Evolutionary conservation across 2,113 vertebrate species (phyloP).

Genomic region (Neogobius melanostomus): DNA sequence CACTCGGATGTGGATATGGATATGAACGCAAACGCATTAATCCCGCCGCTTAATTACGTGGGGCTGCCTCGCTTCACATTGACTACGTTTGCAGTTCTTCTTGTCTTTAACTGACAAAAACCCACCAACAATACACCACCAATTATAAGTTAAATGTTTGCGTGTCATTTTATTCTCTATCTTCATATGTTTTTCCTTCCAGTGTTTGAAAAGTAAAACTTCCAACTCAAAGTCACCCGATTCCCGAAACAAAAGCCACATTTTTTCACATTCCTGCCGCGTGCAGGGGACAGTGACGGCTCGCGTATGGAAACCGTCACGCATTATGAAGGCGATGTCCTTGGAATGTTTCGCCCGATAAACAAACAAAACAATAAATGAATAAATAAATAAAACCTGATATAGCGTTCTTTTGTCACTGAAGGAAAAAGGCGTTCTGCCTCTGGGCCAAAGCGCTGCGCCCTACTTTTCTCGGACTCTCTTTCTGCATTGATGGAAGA

Average conservation of each 20-base stretch:
- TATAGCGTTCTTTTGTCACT: slow-evolving; percentile 39
- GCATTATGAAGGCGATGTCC: slow-evolving; percentile 5
- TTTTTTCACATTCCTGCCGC: background rate
- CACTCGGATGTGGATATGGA: slow-evolving; percentile 67
- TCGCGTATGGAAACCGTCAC: slow-evolving; percentile 9
- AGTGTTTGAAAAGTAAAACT: no score
- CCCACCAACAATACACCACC: no score
- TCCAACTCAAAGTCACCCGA: slow-evolving; percentile 40
- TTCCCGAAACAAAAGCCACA: background rate
- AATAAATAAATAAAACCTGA: slow-evolving; percentile 8
- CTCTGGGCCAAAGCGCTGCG: slow-evolving; percentile 33
- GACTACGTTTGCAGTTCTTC: slow-evolving; percentile 37
- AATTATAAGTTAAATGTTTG: no score
- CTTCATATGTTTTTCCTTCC: no score
- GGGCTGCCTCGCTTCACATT: slow-evolving; percentile 71
- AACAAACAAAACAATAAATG: slow-evolving; percentile 9
- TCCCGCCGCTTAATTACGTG: slow-evolving; percentile 80
- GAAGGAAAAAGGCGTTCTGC: slow-evolving; percentile 15
- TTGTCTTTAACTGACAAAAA: no score
- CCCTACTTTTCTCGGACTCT: slow-evolving; percentile 16
- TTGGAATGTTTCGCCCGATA: background rate
- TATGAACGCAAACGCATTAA: slow-evolving; percentile 75
- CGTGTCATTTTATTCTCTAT: no score
- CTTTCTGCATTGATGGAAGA: background rate
- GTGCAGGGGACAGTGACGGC: background rate